Evolutionary conservation across 2,888 invertebrate species (phyloP).

Genomic region (Calameuta idolon): DNA sequence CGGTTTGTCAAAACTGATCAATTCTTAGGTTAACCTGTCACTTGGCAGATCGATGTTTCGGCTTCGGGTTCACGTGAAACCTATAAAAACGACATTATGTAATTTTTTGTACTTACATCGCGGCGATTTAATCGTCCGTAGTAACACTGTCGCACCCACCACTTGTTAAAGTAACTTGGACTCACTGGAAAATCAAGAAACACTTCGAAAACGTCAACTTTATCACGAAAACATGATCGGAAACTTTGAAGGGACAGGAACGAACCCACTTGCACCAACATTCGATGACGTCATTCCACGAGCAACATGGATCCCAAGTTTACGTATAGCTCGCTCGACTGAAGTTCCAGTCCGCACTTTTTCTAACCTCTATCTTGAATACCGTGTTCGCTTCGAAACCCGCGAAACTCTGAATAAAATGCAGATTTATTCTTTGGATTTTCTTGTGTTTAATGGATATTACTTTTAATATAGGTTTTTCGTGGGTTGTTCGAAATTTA

Average conservation of each 20-base stretch:
- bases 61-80: conserved; percentile 21
- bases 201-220: conserved; percentile 35
- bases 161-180: conserved; percentile 21
- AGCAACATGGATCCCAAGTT: conserved; percentile 46
- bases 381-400: not conserved
- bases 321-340: not conserved
- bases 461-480: not conserved
- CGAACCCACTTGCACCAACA: conserved; percentile 52
- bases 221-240: conserved; percentile 39
- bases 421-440: not conserved
- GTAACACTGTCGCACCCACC: conserved; percentile 21
- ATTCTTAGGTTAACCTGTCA: conserved; percentile 36
- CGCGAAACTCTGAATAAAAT: not conserved
- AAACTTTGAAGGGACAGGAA: conserved; percentile 39
- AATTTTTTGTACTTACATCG: conserved; percentile 28
- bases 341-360: not conserved
- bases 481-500: not conserved
- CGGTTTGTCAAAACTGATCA: not conserved
- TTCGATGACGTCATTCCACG: conserved; percentile 57
- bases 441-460: not conserved
- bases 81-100: conserved; percentile 26
- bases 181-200: conserved; percentile 24
- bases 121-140: conserved; percentile 3
- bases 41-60: conserved; percentile 28
- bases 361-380: not conserved